Conservation (phyloP, 2,888 invertebrate genomes). For the Leptarthrus brevirostris region DNA sequence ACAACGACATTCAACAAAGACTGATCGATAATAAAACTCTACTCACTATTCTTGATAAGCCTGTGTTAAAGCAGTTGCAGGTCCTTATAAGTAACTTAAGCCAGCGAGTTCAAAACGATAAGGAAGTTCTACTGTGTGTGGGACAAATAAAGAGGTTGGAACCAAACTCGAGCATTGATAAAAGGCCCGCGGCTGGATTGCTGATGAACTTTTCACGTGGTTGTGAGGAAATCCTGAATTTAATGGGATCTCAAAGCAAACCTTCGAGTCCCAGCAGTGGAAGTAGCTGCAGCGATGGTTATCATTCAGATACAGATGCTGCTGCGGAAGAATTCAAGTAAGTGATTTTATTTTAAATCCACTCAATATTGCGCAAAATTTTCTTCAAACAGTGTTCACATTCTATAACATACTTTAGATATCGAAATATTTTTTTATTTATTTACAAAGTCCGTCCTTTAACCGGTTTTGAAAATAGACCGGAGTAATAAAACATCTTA, state of each 20-base stretch:
- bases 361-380: background rate
- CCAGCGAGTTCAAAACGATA: constrained; percentile 88
- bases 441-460: no score
- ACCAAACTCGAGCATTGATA: constrained; percentile 73
- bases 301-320: constrained; percentile 83
- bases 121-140: constrained; percentile 82
- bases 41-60: constrained; percentile 85
- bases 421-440: no score
- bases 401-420: no score
- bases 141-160: constrained; percentile 76
- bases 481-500: no score
- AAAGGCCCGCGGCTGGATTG: constrained; percentile 76
- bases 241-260: constrained; percentile 73
- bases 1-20: constrained; percentile 88
- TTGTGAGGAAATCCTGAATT: constrained; percentile 78
- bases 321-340: constrained; percentile 65
- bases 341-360: constrained; percentile 46
- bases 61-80: constrained; percentile 80
- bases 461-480: no score
- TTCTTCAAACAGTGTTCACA: no score
- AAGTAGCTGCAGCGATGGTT: constrained; percentile 80
- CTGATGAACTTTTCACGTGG: constrained; percentile 81
- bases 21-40: constrained; percentile 92
- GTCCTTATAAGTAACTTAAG: constrained; percentile 77
- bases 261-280: constrained; percentile 68